A percentile compares a stretch with the other conserved stretches of the same genome.
phyloP scores from a whole-genome alignment of 2,888 invertebrate species.

The Smittia sp. region DNA sequence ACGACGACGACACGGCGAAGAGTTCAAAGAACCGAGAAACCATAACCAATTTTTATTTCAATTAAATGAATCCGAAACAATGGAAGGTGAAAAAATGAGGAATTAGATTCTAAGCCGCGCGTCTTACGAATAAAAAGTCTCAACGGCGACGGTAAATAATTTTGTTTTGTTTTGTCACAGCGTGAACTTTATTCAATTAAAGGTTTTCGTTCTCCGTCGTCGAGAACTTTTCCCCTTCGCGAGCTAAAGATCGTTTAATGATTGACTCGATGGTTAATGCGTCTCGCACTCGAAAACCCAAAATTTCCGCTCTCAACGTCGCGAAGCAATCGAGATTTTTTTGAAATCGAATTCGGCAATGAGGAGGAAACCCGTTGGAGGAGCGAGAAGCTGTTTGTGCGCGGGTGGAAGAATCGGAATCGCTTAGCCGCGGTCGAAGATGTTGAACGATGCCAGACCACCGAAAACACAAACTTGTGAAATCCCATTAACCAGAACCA shows the following conservation, averaged over 20 bases:
- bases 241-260: neutral
- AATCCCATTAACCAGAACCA: neutral
- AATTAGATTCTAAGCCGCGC: slow-evolving; percentile 26
- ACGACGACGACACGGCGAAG: no score
- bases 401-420: neutral
- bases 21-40: slow-evolving; percentile 28
- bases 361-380: neutral
- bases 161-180: slow-evolving; percentile 34
- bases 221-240: neutral
- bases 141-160: neutral
- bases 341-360: neutral
- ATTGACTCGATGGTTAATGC: neutral
- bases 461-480: neutral
- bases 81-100: slow-evolving; percentile 2
- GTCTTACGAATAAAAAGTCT: no score
- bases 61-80: slow-evolving; percentile 19
- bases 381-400: neutral
- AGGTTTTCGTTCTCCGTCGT: neutral
- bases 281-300: no score
- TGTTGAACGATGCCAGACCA: neutral
- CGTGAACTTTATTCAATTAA: slow-evolving; percentile 30
- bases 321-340: neutral
- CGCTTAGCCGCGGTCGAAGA: neutral
- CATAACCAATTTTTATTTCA: slow-evolving; percentile 13
- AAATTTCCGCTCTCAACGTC: neutral